A percentile compares a stretch with the other conserved stretches of the same genome.
phyloP scores from a whole-genome alignment of 2,797 vertebrate genomes.

The Harpagifer antarcticus region DNA sequence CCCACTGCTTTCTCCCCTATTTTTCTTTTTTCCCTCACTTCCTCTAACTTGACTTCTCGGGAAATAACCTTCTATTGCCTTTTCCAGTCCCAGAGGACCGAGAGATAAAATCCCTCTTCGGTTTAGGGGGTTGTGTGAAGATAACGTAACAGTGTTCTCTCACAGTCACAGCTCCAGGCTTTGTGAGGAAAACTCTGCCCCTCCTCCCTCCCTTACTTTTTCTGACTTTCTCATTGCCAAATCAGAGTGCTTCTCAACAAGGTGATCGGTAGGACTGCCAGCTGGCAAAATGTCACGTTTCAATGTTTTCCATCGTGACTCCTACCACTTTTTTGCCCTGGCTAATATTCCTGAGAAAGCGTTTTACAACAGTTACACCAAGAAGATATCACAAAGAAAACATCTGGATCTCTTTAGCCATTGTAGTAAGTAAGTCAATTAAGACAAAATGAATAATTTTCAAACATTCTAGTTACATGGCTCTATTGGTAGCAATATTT shows the following conservation, averaged over 20 bases:
- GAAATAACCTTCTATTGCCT: constrained; percentile 79
- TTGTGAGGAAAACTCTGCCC: constrained; percentile 68
- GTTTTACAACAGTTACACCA: neutral
- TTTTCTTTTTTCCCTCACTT: constrained; percentile 33
- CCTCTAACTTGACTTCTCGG: constrained; percentile 72
- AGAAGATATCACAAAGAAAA: neutral
- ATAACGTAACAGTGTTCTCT: constrained; percentile 75
- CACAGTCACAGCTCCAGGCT: constrained; percentile 77
- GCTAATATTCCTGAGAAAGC: constrained; percentile 4
- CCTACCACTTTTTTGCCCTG: neutral
- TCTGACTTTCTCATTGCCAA: constrained; percentile 54
- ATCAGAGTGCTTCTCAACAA: constrained; percentile 58
- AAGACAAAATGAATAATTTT: neutral
- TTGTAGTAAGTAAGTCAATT: neutral
- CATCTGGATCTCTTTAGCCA: neutral
- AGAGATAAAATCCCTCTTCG: constrained; percentile 78
- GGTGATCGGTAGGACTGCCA: constrained; percentile 29
- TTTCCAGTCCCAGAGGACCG: constrained; percentile 74
- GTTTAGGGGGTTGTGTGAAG: constrained; percentile 77
- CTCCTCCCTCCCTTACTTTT: constrained; percentile 39
- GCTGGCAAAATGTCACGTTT: constrained; percentile 19
- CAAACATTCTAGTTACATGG: neutral
- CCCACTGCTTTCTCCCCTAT: constrained; percentile 35
- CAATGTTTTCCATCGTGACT: constrained; percentile 3
- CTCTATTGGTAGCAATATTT: neutral